Evolutionary conservation across 2,797 vertebrate genomes (phyloP), one percentile per base, ranked within the genome.

Genomic region (Podargus strigoides): DNA sequence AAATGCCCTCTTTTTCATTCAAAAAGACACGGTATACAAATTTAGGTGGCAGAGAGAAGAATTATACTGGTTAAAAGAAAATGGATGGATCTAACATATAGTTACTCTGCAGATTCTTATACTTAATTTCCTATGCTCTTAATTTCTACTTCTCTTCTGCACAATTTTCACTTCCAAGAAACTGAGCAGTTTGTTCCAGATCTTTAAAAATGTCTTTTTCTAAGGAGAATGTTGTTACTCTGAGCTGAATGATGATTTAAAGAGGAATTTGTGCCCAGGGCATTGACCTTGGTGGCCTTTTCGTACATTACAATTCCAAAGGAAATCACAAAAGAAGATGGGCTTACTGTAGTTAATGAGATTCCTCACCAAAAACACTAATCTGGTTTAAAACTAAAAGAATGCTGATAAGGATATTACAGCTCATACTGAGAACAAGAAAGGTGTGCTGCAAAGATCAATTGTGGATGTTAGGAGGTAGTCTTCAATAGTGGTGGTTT

Each of bases 341-440:
- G 96, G 95, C 97, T 96, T 85, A 96, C 96, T 96, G 95, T 97
- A 98, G 98, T 98, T 98, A 98, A 98, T 94, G 92, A 98, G 98
- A 98, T 98, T 98, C 98, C 97, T 96, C 96, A 95, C 97, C 91
- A 96, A 97, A 98, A 98, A 98, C 98, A 98, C 96, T 97, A 98
- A 98, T 98, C 97, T 97, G 97, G 97, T 97, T 97, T 98, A 98
- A 98, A 99, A 98, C 97, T 98, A 98, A 98, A 98, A 98, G 98
- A 98, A 98, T 97, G 94, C 97, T 98, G 98, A 98, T 98, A 98
- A 98, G 97, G 98, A 98, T 98, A 98, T 98, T 97, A 98, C 96
- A 95, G 95, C 97, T 98, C 98, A 97, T 73, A 96, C 97, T 87
- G 98, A 94, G 98, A 98, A 98, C 97, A 98, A 98, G 97, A 96